These are phyloP conservation scores for Nycticryphes semicollaris DNA, from an alignment of 2,113 vertebrate species.

Conservation along the genomic window DNA sequence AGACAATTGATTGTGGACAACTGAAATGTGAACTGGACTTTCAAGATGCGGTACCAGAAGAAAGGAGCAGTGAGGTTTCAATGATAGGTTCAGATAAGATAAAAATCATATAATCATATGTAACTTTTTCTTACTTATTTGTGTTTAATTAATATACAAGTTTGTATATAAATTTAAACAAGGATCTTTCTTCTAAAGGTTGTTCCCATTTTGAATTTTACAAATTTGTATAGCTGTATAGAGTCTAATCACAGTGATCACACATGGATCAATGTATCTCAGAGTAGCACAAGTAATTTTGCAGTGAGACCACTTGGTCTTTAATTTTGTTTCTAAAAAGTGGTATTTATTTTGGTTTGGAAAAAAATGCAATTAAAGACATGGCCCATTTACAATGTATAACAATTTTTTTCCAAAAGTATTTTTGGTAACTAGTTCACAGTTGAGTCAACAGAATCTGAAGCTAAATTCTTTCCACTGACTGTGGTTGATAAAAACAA, in stretches of 20 bases:
- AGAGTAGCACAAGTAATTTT: constrained; percentile 30
- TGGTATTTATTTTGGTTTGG: constrained; percentile 22
- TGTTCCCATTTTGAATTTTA: background rate
- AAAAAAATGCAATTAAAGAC: background rate
- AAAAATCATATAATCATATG: background rate
- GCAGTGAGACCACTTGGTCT: background rate
- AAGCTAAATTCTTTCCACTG: background rate
- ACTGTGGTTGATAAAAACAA: background rate
- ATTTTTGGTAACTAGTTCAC: background rate
- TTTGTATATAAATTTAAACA: background rate
- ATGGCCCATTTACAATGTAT: background rate
- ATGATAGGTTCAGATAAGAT: background rate
- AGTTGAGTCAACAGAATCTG: background rate
- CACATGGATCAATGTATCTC: background rate
- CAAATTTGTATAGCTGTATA: background rate
- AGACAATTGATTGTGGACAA: constrained; percentile 14
- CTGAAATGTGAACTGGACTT: constrained; percentile 2
- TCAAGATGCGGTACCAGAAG: background rate
- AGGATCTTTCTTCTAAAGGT: background rate
- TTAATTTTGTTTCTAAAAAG: constrained; percentile 50
- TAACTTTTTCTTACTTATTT: background rate
- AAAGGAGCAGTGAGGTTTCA: background rate
- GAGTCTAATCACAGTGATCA: background rate
- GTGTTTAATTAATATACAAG: background rate
- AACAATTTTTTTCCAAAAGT: background rate